Evolutionary conservation across 1,140 invertebrate species (phyloP).

Genomic region (Solen grandis): DNA sequence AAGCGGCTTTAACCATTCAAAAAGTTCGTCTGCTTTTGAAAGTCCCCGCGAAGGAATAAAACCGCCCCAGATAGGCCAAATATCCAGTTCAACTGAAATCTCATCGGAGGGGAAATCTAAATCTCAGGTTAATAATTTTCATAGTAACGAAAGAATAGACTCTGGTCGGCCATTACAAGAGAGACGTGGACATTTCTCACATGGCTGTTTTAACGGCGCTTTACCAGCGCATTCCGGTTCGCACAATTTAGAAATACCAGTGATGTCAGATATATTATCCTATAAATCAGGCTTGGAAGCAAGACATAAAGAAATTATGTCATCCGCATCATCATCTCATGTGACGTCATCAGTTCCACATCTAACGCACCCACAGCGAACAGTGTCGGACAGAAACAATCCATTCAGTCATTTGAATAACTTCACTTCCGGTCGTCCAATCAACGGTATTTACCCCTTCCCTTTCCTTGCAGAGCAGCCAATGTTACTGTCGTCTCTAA

Average conservation of each 20-base stretch:
- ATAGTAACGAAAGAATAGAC: no score
- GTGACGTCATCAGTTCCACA: background rate
- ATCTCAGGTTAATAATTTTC: background rate
- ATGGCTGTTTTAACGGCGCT: no score
- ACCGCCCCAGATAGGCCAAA: slow-evolving; percentile 27
- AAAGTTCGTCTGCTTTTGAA: slow-evolving; percentile 70
- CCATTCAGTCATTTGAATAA: slow-evolving; percentile 13
- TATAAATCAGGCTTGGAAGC: slow-evolving; percentile 35
- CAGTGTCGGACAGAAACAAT: background rate
- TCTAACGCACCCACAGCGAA: background rate
- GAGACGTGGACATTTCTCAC: no score
- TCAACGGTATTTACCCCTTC: slow-evolving; percentile 70
- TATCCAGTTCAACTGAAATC: slow-evolving; percentile 25
- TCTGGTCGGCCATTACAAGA: no score
- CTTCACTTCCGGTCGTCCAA: slow-evolving; percentile 36
- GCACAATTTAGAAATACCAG: slow-evolving; percentile 52
- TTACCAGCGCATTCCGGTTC: background rate
- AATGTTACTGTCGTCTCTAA: slow-evolving; percentile 67
- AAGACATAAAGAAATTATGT: background rate
- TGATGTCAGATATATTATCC: slow-evolving; percentile 59
- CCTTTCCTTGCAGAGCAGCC: slow-evolving; percentile 73
- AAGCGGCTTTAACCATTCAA: slow-evolving; percentile 70
- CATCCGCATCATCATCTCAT: background rate
- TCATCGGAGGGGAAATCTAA: background rate
- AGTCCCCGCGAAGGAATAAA: slow-evolving; percentile 29